Conservation (phyloP, 1,140 invertebrate species). For the Hyles euphorbiae region DNA sequence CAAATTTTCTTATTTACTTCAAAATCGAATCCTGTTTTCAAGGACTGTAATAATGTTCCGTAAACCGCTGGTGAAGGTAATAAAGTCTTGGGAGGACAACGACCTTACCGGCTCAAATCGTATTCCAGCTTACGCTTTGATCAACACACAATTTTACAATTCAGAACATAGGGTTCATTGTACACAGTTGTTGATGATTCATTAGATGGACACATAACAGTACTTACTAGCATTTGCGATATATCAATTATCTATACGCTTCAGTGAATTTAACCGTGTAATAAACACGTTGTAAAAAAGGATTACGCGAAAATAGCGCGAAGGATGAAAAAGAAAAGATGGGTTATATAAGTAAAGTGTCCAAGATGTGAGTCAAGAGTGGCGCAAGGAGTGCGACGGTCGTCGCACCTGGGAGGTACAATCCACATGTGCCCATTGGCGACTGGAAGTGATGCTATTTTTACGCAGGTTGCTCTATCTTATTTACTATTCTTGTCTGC, state of each 20-base stretch:
- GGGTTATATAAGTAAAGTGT: constrained; percentile 11
- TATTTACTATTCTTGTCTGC: constrained; percentile 74
- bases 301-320: too few species aligned
- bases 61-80: constrained; percentile 58
- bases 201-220: constrained; percentile 48
- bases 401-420: constrained; percentile 66
- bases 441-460: constrained; percentile 71
- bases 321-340: constrained; percentile 1
- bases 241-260: constrained; percentile 1
- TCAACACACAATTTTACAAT: constrained; percentile 51
- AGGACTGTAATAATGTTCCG: constrained; percentile 58
- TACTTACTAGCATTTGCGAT: constrained; percentile 23
- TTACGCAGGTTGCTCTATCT: constrained; percentile 70
- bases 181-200: constrained; percentile 50
- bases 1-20: constrained; percentile 12
- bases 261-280: not conserved
- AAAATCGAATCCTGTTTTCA: constrained; percentile 55
- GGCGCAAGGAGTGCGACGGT: constrained; percentile 44
- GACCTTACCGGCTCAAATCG: constrained; percentile 62
- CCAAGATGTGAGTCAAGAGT: constrained; percentile 2
- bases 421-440: constrained; percentile 49
- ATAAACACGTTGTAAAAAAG: too few species aligned
- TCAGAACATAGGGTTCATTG: constrained; percentile 53
- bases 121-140: constrained; percentile 50
- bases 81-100: constrained; percentile 60